phyloP scores from a whole-genome alignment of 2,888 invertebrate species.

The Oligia fasciuncula region DNA sequence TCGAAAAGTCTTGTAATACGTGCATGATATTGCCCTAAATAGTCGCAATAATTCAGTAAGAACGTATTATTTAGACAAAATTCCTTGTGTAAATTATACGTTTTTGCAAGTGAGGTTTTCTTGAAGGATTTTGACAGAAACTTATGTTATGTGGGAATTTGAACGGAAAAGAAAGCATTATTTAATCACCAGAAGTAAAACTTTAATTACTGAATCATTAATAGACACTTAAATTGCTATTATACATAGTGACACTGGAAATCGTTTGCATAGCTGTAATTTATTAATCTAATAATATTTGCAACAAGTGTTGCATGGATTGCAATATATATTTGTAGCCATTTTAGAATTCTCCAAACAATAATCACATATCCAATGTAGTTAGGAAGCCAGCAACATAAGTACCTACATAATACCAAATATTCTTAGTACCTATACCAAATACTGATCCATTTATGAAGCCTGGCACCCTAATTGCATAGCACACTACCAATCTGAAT shows the following conservation, averaged over 20 bases:
- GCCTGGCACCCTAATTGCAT: no score
- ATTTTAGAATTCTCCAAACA: conserved; percentile 21
- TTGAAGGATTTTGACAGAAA: neutral
- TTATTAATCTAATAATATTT: conserved; percentile 20
- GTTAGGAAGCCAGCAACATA: conserved; percentile 23
- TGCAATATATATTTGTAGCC: neutral
- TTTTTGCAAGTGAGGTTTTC: neutral
- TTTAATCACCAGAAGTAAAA: conserved; percentile 21
- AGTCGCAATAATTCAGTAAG: neutral
- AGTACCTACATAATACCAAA: conserved; percentile 48
- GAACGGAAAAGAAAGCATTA: conserved; percentile 37
- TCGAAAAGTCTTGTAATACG: neutral
- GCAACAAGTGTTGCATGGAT: neutral
- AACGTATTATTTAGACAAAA: conserved; percentile 16
- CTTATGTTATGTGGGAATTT: conserved; percentile 16
- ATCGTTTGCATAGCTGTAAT: conserved; percentile 9
- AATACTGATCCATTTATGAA: conserved; percentile 38
- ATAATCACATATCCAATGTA: conserved; percentile 50
- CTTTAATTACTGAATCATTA: conserved; percentile 36
- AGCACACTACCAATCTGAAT: no score
- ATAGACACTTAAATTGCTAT: conserved; percentile 30
- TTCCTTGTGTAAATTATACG: conserved; percentile 1
- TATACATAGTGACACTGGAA: conserved; percentile 13
- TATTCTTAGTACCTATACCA: conserved; percentile 43
- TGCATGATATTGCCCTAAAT: neutral